Evolutionary conservation across 2,113 vertebrate species (phyloP).

Genomic region (Platycercus adscitus): DNA sequence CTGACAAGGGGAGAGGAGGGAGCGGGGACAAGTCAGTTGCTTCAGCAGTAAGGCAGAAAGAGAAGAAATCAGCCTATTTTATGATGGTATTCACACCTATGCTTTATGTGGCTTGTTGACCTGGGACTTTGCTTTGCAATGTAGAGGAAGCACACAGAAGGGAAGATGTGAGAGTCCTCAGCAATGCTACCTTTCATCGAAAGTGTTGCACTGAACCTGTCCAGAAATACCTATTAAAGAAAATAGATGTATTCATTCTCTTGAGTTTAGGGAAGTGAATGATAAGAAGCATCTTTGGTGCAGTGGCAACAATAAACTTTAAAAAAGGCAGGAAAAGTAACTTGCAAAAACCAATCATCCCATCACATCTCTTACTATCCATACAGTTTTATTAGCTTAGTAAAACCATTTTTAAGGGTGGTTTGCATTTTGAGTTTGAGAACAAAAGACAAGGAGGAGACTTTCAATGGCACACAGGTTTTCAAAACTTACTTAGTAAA

Average conservation of each 20-base stretch:
- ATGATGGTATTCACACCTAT: neutral
- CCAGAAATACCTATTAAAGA: neutral
- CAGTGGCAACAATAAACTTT: neutral
- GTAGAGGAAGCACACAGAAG: neutral
- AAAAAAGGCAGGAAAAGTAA: neutral
- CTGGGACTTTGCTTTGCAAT: neutral
- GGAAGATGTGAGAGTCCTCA: neutral
- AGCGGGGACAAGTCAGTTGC: neutral
- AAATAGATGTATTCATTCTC: neutral
- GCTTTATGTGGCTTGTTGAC: neutral
- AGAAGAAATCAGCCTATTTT: neutral
- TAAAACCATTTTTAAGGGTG: neutral
- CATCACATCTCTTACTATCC: neutral
- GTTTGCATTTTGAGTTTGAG: neutral
- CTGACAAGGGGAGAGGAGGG: accelerated
- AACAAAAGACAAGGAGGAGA: neutral
- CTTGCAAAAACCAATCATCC: neutral
- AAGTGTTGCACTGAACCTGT: neutral
- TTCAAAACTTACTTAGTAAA: neutral
- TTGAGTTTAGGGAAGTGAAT: neutral
- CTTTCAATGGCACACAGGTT: neutral
- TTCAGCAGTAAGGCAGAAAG: neutral
- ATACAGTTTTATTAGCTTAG: neutral
- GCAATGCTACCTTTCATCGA: neutral
- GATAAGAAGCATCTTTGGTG: neutral